These are phyloP conservation scores for Atopsyche davidsoni DNA, from an alignment of 1,140 invertebrate genomes.

Conservation along the genomic window DNA sequence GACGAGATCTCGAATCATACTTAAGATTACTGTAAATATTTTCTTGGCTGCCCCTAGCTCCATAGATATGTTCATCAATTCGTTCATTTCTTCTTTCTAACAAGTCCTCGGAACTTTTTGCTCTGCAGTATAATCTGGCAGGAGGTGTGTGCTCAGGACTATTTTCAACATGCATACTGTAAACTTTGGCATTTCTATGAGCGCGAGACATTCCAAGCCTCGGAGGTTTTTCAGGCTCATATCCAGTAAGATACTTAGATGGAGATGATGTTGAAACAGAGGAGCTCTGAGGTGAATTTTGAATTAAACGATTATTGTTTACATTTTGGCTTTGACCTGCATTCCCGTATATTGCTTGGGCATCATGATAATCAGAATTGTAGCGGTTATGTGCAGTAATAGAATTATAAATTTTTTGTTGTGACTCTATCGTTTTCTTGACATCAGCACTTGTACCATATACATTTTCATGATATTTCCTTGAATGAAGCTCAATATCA, in stretches of 20 bases:
- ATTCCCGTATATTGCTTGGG: slow-evolving; percentile 18
- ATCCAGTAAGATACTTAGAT: slow-evolving; percentile 45
- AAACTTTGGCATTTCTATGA: slow-evolving; percentile 45
- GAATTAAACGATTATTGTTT: slow-evolving; percentile 6
- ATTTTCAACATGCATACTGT: slow-evolving; percentile 44
- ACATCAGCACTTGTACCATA: slow-evolving; percentile 16
- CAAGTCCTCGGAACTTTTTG: slow-evolving; percentile 46
- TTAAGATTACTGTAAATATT: slow-evolving; percentile 21
- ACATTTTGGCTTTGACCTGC: slow-evolving; percentile 4
- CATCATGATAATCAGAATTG: slow-evolving; percentile 15
- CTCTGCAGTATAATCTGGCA: slow-evolving; percentile 43
- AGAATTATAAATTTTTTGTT: slow-evolving; percentile 21
- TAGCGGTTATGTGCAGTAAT: slow-evolving; percentile 23
- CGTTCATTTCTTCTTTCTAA: slow-evolving; percentile 34
- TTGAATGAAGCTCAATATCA: slow-evolving; percentile 10
- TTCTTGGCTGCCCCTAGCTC: slow-evolving; percentile 17
- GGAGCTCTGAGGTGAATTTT: slow-evolving; percentile 8
- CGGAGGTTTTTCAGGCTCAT: slow-evolving; percentile 48
- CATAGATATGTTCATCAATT: slow-evolving; percentile 10
- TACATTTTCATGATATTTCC: slow-evolving; percentile 18
- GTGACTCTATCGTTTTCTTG: slow-evolving; percentile 19
- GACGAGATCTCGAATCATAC: slow-evolving; percentile 9
- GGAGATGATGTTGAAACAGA: slow-evolving; percentile 29
- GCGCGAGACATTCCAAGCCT: slow-evolving; percentile 43
- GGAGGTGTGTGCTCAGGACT: slow-evolving; percentile 33